Conservation (phyloP, 2,797 vertebrate genomes). For the Scolopax bukidnonensis region DNA sequence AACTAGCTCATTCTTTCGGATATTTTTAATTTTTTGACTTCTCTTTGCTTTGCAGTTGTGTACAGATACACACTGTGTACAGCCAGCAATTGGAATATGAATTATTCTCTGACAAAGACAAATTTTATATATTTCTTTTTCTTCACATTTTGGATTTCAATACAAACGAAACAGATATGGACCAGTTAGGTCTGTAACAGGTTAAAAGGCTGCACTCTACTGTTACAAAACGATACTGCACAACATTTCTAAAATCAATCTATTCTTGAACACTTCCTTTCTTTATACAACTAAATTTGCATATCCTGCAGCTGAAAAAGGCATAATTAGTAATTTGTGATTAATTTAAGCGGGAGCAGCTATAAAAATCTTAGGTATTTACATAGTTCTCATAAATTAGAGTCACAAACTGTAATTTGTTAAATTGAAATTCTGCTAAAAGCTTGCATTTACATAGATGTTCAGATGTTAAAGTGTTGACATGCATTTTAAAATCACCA, state of each 20-base stretch:
- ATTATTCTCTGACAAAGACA: not conserved
- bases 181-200: not conserved
- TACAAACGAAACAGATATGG: not conserved
- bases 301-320: slow-evolving; percentile 71
- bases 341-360: slow-evolving; percentile 71
- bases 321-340: slow-evolving; percentile 78
- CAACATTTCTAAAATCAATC: slow-evolving; percentile 19
- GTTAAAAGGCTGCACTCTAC: slow-evolving; percentile 34
- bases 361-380: slow-evolving; percentile 77
- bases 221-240: slow-evolving; percentile 27
- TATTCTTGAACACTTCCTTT: slow-evolving; percentile 41
- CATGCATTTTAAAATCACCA: slow-evolving; percentile 60
- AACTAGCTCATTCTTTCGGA: not conserved
- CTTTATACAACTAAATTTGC: slow-evolving; percentile 58
- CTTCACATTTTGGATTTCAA: not conserved
- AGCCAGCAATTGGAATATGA: not conserved
- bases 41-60: not conserved
- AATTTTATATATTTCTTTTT: not conserved
- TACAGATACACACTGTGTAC: not conserved
- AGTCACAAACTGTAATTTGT: slow-evolving; percentile 76
- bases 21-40: not conserved
- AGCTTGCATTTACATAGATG: slow-evolving; percentile 75
- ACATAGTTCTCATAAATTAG: slow-evolving; percentile 78
- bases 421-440: slow-evolving; percentile 75
- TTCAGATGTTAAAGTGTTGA: slow-evolving; percentile 71